A percentile compares a stretch with the other conserved stretches of the same genome.
These are phyloP conservation scores for Scrobipalpa costella DNA, from an alignment of 2,888 invertebrate species.

Conservation along the genomic window DNA sequence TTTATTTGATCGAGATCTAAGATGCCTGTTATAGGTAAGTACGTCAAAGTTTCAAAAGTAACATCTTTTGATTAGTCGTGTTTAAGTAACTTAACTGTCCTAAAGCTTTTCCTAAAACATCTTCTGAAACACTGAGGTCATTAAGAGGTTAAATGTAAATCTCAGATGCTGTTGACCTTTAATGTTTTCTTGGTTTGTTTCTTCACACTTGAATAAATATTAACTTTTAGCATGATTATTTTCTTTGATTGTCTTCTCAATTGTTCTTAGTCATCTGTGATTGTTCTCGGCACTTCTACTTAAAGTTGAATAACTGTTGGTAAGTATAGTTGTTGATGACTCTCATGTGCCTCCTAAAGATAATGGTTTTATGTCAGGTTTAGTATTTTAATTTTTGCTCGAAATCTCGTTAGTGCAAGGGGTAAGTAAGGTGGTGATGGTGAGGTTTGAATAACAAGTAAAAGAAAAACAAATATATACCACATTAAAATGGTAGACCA, in stretches of 20 bases:
- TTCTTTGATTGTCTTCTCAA: background rate
- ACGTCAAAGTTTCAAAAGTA: too few species aligned
- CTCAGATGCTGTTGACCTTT: background rate
- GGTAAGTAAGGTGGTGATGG: too few species aligned
- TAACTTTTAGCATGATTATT: background rate
- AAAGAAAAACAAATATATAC: too few species aligned
- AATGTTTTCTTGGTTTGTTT: background rate
- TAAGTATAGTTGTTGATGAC: background rate
- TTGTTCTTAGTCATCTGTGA: background rate
- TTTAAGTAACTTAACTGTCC: background rate
- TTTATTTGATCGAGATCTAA: too few species aligned
- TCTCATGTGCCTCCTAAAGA: too few species aligned
- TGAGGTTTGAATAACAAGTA: too few species aligned
- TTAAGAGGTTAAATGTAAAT: background rate
- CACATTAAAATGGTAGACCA: too few species aligned
- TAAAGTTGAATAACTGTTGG: background rate
- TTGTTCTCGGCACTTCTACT: background rate
- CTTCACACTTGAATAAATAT: constrained; percentile 11
- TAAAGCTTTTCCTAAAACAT: background rate
- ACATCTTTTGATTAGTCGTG: too few species aligned
- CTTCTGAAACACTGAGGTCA: background rate
- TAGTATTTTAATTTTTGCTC: too few species aligned
- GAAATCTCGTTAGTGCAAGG: too few species aligned
- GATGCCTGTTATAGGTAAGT: too few species aligned
- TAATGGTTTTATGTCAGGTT: too few species aligned